These are phyloP conservation scores for Calonectris borealis DNA, from an alignment of 2,113 vertebrate species.

Conservation along the genomic window DNA sequence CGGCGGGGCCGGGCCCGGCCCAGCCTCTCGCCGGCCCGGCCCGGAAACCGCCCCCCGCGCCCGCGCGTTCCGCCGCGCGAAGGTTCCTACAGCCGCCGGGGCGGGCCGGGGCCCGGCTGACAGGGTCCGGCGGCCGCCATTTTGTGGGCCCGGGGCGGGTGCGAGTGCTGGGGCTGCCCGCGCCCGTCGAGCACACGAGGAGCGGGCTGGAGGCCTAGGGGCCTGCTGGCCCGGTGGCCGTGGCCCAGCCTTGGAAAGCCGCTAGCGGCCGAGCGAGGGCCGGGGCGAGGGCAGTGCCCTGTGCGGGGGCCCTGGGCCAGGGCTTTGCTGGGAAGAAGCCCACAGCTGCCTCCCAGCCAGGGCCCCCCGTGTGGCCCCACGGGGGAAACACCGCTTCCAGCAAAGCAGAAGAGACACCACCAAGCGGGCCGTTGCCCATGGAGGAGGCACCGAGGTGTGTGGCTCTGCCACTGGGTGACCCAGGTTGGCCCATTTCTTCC, in stretches of 20 bases:
- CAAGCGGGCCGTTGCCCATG: accelerated
- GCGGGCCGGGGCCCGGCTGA: no score
- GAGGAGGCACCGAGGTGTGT: accelerated
- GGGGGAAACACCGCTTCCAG: not conserved
- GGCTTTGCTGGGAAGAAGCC: not conserved
- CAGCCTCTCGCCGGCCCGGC: no score
- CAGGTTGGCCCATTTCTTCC: accelerated
- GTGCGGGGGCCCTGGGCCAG: accelerated
- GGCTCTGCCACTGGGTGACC: not conserved
- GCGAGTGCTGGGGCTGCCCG: accelerated
- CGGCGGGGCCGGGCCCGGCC: no score
- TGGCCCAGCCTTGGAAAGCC: not conserved
- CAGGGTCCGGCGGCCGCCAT: not conserved
- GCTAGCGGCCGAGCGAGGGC: accelerated
- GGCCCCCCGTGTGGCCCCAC: not conserved
- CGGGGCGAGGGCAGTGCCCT: accelerated
- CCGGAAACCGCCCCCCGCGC: no score
- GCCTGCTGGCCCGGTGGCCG: not conserved
- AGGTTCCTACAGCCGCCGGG: no score
- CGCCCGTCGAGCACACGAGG: no score
- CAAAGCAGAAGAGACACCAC: not conserved
- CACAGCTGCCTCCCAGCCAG: not conserved
- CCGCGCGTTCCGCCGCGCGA: no score
- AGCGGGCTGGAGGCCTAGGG: not conserved
- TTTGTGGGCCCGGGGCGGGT: not conserved